These are phyloP conservation scores for Pseudomugil gertrudae DNA, from an alignment of 2,797 vertebrate genomes.

Conservation along the genomic window DNA sequence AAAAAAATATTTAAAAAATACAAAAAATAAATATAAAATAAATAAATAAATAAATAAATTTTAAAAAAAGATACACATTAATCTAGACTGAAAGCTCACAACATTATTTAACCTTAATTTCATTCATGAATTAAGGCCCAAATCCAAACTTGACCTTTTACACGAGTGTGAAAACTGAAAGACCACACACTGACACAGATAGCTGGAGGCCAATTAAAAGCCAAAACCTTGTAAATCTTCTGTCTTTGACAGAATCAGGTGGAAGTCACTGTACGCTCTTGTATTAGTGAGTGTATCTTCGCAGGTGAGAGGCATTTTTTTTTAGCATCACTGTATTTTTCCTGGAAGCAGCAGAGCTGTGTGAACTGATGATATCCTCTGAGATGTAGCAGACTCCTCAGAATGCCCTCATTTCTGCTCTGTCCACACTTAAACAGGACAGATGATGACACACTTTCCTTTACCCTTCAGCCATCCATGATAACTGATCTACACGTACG, in stretches of 20 bases:
- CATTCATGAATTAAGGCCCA: constrained; percentile 19
- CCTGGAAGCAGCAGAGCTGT: constrained; percentile 31
- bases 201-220: constrained; percentile 1
- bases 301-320: constrained; percentile 45
- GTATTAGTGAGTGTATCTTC: constrained; percentile 25
- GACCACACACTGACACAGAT: background rate
- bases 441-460: constrained; percentile 66
- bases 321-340: constrained; percentile 49
- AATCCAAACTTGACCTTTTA: background rate
- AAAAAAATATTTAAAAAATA: too few relatives aligned
- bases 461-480: constrained; percentile 38
- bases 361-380: constrained; percentile 25
- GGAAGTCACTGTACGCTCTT: constrained; percentile 6
- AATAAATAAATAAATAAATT: too few relatives aligned
- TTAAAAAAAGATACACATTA: too few relatives aligned
- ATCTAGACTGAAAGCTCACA: background rate
- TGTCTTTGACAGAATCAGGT: constrained; percentile 31
- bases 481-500: constrained; percentile 15
- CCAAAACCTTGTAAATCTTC: background rate
- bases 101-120: background rate
- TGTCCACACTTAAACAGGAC: constrained; percentile 41
- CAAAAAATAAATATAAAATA: too few relatives aligned
- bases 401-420: constrained; percentile 66
- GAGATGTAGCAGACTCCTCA: constrained; percentile 45
- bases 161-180: constrained; percentile 6